Conservation (phyloP, 2,888 invertebrate genomes). For the Microdon myrmicae region DNA sequence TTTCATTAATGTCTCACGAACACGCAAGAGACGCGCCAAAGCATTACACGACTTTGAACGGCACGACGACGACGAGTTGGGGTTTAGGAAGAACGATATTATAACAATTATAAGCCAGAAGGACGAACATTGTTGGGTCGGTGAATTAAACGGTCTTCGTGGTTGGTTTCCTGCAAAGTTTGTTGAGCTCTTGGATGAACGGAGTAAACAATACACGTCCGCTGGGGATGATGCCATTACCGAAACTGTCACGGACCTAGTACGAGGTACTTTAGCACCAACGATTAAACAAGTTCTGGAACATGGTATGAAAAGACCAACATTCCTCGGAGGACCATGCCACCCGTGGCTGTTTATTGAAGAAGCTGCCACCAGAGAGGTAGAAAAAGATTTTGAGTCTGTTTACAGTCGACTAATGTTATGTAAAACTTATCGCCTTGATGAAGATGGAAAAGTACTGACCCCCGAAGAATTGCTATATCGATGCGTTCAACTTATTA, state of each 20-base stretch:
- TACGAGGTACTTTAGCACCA: conserved; percentile 92
- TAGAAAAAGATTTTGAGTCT: conserved; percentile 97
- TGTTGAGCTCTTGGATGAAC: conserved; percentile 94
- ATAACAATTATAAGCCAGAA: conserved; percentile 97
- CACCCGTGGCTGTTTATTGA: conserved; percentile 99
- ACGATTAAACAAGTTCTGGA: conserved; percentile 93
- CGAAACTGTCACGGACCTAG: conserved; percentile 95
- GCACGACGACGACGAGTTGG: conserved; percentile 97
- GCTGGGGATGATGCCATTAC: conserved; percentile 98
- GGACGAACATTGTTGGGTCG: conserved; percentile 99
- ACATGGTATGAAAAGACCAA: conserved; percentile 93
- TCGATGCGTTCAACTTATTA: conserved; percentile 95
- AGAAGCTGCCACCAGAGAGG: conserved; percentile 95
- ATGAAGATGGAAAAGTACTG: conserved; percentile 98
- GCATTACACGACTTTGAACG: conserved; percentile 97
- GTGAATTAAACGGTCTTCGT: conserved; percentile 92
- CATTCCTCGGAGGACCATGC: conserved; percentile 90
- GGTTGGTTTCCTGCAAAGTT: conserved; percentile 99
- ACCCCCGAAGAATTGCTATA: conserved; percentile 96
- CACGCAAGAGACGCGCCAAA: conserved; percentile 90
- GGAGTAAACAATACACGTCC: conserved; percentile 88
- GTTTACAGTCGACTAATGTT: conserved; percentile 96
- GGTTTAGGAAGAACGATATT: conserved; percentile 98
- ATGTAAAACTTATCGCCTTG: conserved; percentile 97
- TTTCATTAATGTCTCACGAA: conserved; percentile 91